Evolutionary conservation across 2,888 invertebrate species (phyloP).

Genomic region (Andrena chrysosceles): DNA sequence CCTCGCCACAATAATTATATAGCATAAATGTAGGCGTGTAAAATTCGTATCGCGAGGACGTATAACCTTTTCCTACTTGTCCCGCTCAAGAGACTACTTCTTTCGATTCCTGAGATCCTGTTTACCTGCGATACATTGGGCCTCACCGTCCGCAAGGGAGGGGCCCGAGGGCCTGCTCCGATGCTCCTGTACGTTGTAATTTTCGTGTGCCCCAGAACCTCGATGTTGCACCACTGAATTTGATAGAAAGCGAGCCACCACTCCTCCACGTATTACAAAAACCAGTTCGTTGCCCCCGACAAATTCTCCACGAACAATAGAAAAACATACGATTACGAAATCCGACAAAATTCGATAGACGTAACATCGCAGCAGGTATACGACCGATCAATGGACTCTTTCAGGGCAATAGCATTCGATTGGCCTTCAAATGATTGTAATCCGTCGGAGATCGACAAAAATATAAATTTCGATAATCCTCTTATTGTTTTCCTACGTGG

Average conservation of each 20-base stretch:
- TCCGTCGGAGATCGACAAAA: not conserved
- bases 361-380: not conserved
- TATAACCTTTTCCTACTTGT: slow-evolving; percentile 57
- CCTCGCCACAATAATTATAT: not conserved
- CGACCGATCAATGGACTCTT: not conserved
- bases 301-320: not conserved
- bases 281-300: not conserved
- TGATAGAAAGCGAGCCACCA: not conserved
- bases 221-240: not conserved
- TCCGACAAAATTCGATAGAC: not conserved
- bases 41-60: slow-evolving; percentile 21
- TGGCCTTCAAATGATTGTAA: not conserved
- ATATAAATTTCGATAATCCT: not conserved
- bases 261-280: not conserved
- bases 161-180: slow-evolving; percentile 42
- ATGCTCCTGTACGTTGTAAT: slow-evolving; percentile 19
- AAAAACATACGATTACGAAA: not conserved
- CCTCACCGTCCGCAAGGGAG: slow-evolving; percentile 72
- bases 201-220: not conserved
- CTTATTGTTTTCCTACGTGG: slow-evolving; percentile 32
- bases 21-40: not conserved
- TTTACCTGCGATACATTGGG: slow-evolving; percentile 77
- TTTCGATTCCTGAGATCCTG: slow-evolving; percentile 75
- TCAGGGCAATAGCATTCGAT: not conserved
- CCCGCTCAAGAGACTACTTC: slow-evolving; percentile 63